These are phyloP conservation scores for Melipona beecheii DNA, from an alignment of 2,888 invertebrate genomes.

Conservation along the genomic window DNA sequence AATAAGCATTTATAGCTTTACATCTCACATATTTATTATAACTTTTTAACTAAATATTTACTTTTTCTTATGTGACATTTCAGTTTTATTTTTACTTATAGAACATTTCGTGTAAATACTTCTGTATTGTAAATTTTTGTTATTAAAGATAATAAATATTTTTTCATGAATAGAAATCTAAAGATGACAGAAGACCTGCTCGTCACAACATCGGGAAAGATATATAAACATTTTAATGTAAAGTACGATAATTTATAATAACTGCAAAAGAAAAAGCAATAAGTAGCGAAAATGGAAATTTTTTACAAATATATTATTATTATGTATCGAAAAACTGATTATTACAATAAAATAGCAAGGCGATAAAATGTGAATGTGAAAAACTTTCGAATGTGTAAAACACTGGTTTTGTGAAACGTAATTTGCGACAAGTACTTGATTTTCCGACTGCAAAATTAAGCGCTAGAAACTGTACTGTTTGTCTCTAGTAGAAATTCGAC, in stretches of 20 bases:
- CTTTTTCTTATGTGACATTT: no score
- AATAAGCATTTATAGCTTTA: no score
- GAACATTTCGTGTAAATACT: no score
- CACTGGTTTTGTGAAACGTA: constrained; percentile 9
- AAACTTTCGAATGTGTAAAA: constrained; percentile 1
- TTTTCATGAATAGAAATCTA: no score
- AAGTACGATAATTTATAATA: background rate
- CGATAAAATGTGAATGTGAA: constrained; percentile 5
- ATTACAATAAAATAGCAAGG: constrained; percentile 23
- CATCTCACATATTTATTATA: no score
- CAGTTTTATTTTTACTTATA: no score
- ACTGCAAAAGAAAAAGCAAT: constrained; percentile 1
- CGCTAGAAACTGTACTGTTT: background rate
- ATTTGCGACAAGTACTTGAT: constrained; percentile 11
- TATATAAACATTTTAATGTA: background rate
- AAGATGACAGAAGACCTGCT: no score
- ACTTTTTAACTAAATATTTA: no score
- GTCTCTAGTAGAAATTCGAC: constrained; percentile 46
- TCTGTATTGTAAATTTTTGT: no score
- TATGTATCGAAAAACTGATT: constrained; percentile 14
- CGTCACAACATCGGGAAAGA: background rate
- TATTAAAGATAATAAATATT: no score
- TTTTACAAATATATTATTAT: background rate
- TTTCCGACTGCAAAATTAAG: constrained; percentile 23
- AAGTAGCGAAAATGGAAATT: constrained; percentile 43